Evolutionary conservation across 2,797 vertebrate genomes (phyloP), one percentile per base, ranked within the genome.

Genomic region (Gymnothorax reevesii): DNA sequence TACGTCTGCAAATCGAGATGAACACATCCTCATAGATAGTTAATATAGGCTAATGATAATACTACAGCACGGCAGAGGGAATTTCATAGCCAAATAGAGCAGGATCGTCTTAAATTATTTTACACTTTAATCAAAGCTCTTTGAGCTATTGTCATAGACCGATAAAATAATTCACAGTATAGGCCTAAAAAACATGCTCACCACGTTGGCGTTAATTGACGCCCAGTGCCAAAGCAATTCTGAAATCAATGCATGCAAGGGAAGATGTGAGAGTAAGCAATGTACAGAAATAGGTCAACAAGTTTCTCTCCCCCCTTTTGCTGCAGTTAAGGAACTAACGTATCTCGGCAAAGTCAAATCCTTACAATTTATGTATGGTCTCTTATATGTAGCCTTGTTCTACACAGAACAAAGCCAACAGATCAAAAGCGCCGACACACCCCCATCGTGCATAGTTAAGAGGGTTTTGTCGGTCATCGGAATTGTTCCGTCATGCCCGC

Each of bases 401-500:
- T 55, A 55, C 52, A 22, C 5, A 49, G 54, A 49, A 49, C 4
- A 80, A 49, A 80, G 27, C 0, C 0, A 57, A 82, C 8, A n/a
- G 15, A 57, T 49, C 79, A 57, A 25, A n/a, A 57, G 49, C 10
- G 22, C 33, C 22, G 15, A 33, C 13, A 3, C 25, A 49, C 73
- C 42, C 22, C 10, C 20, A 20, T 82, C 49, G 7, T 17, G 12
- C 15, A 15, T 15, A 59, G 33, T 42, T 42, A 42, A 42, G 33
- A 25, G 22, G 64, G 64, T 10, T 66, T 27, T 13, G 27, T 0
- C 27, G 33, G 13, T 33, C 33, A 42, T 3, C 33, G 33, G 12
- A 2, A 52, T 17, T 20, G 13, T 52, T 77, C 73, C 42, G 13
- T 93, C 91, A 90, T 91, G 91, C 91, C 90, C 93, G 90, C 90